phyloP scores from a whole-genome alignment of 53 echinoderm and acorn worm genomes.

The Patiria pectinifera region DNA sequence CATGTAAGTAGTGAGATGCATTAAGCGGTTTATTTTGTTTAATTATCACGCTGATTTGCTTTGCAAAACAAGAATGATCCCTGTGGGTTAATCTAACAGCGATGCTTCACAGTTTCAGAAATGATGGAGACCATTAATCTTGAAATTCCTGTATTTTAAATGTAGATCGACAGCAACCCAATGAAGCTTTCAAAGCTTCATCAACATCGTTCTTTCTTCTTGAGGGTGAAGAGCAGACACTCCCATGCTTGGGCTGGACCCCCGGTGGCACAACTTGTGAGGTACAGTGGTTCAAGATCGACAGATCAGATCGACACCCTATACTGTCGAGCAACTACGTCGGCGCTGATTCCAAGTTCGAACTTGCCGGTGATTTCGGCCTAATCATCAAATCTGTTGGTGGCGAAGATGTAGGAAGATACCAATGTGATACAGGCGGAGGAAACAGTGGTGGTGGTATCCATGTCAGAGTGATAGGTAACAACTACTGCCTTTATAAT shows the following conservation, averaged over 20 bases:
- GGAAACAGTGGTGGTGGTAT: neutral
- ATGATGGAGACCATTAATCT: too few species aligned
- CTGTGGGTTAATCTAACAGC: too few species aligned
- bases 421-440: neutral
- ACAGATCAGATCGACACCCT: neutral
- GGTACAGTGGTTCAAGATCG: constrained; percentile 10
- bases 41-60: too few species aligned
- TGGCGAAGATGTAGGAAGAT: neutral
- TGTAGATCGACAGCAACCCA: neutral
- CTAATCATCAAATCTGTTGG: constrained; percentile 1
- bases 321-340: neutral
- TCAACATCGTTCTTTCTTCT: neutral
- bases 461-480: neutral
- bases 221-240: too few species aligned
- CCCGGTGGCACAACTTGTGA: neutral
- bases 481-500: too few species aligned
- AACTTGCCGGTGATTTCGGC: neutral
- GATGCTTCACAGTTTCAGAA: too few species aligned
- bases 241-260: too few species aligned
- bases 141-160: too few species aligned
- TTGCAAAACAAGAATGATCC: too few species aligned
- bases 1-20: too few species aligned
- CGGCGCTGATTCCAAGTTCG: neutral
- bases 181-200: neutral
- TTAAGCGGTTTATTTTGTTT: too few species aligned